phyloP scores from a whole-genome alignment of 2,888 invertebrate genomes.

The Notocelia uddmanniana region DNA sequence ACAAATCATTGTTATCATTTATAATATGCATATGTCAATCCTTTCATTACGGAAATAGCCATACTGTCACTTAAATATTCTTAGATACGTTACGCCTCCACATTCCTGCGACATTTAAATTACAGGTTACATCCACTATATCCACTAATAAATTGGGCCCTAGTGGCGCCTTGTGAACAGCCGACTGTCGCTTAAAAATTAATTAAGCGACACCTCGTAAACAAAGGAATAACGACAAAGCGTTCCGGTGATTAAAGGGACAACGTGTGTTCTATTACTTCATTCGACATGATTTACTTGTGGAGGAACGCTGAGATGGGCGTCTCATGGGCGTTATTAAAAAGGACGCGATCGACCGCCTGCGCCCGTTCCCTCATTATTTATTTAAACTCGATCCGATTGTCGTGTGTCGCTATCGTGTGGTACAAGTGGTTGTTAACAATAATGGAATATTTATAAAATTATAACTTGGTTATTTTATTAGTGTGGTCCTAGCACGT shows the following conservation, averaged over 20 bases:
- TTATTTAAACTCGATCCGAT: slow-evolving; percentile 82
- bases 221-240: slow-evolving; percentile 1
- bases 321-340: slow-evolving; percentile 62
- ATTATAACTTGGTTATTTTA: neutral
- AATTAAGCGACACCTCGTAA: slow-evolving; percentile 9
- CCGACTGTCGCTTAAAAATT: slow-evolving; percentile 20
- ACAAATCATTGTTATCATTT: neutral
- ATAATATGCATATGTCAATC: neutral
- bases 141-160: neutral
- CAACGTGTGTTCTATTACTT: neutral
- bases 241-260: neutral
- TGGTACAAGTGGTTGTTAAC: slow-evolving; percentile 51
- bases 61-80: slow-evolving; percentile 10
- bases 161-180: slow-evolving; percentile 8
- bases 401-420: slow-evolving; percentile 69
- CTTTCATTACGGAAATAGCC: neutral
- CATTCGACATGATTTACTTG: neutral
- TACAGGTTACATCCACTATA: neutral
- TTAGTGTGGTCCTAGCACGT: neutral
- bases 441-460: neutral
- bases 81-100: slow-evolving; percentile 7
- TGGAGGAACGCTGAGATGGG: slow-evolving; percentile 29
- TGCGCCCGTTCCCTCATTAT: slow-evolving; percentile 78
- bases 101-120: slow-evolving; percentile 17
- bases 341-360: slow-evolving; percentile 62